These are phyloP conservation scores for Molossus molossus DNA, from an alignment of 2,797 vertebrate genomes.

Conservation along the genomic window DNA sequence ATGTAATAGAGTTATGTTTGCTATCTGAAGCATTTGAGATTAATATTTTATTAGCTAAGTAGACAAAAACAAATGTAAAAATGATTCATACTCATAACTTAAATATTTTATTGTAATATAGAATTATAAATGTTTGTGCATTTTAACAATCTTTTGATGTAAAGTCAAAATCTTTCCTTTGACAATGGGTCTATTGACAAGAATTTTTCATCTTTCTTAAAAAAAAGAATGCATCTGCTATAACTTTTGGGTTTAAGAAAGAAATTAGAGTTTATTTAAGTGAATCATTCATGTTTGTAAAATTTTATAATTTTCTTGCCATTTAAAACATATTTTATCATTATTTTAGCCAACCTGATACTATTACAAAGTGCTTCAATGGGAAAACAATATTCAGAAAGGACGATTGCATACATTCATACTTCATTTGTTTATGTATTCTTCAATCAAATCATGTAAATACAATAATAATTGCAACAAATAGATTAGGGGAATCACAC, in stretches of 20 bases:
- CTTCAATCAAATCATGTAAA: background rate
- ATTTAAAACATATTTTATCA: background rate
- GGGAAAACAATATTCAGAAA: constrained; percentile 12
- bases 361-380: background rate
- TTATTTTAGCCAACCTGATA: background rate
- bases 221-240: background rate
- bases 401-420: background rate
- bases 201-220: background rate
- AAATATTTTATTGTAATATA: constrained; percentile 22
- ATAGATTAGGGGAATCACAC: background rate
- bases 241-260: background rate
- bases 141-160: background rate
- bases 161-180: constrained; percentile 11
- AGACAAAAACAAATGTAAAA: background rate
- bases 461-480: background rate
- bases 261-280: background rate
- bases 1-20: background rate
- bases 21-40: background rate
- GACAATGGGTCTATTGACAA: background rate
- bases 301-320: background rate
- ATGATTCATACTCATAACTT: background rate
- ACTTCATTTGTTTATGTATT: background rate
- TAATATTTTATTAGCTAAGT: background rate
- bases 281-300: background rate
- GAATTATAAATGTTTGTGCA: background rate